Percentiles rank a stretch among this genome's conserved stretches.
Conservation (phyloP, 1,140 invertebrate genomes). For the Paramacrobiotus metropolitanus region DNA sequence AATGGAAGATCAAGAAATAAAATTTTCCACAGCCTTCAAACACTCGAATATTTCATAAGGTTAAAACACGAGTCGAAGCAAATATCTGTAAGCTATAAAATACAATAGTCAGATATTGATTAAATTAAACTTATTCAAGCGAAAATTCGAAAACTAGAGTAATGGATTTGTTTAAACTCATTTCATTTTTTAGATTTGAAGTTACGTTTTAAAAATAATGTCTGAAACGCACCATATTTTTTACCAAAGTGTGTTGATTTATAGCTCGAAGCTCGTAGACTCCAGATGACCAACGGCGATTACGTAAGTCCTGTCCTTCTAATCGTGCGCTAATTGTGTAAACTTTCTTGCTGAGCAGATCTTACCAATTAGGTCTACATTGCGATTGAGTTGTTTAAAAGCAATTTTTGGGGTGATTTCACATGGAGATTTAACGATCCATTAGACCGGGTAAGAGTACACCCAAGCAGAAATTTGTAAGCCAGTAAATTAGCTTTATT, state of each 20-base stretch:
- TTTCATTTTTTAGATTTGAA: no score
- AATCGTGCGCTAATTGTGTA: background rate
- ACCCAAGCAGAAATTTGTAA: background rate
- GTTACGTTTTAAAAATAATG: no score
- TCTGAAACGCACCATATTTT: no score
- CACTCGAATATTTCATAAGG: no score
- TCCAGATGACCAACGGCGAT: background rate
- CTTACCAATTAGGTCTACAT: background rate
- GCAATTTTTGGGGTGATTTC: background rate
- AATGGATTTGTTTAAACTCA: background rate
- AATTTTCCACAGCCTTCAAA: no score
- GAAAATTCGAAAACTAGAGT: background rate
- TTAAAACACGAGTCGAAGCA: no score
- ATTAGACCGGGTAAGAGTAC: background rate
- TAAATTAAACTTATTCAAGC: no score
- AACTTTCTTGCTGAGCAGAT: background rate
- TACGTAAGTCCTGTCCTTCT: background rate
- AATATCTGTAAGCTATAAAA: no score
- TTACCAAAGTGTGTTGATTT: no score
- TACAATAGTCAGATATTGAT: no score
- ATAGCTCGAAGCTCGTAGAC: background rate
- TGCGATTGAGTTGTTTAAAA: background rate
- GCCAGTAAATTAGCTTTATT: no score
- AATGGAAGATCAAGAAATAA: no score
- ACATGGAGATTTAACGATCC: background rate